Evolutionary conservation across 2,888 invertebrate species (phyloP).

Genomic region (Cheilosia pagana): DNA sequence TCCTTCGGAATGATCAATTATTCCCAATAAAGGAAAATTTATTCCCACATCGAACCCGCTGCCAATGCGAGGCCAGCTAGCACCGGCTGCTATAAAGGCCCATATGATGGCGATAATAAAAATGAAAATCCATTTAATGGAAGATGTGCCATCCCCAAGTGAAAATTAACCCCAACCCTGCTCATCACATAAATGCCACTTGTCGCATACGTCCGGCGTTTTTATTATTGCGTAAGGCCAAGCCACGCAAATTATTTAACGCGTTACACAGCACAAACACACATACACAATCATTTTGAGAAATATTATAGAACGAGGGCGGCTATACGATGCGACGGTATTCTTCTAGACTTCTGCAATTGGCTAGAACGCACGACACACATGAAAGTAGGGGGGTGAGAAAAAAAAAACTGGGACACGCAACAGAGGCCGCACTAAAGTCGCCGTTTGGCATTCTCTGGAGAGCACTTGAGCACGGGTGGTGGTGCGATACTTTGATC

Average conservation of each 20-base stretch:
- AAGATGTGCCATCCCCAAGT: constrained; percentile 68
- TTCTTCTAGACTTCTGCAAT: constrained; percentile 17
- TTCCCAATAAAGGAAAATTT: constrained; percentile 74
- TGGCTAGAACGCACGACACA: constrained; percentile 44
- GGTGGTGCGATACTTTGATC: constrained; percentile 56
- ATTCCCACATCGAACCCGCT: constrained; percentile 67
- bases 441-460: constrained; percentile 36
- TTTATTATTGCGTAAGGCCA: constrained; percentile 73
- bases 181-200: constrained; percentile 68
- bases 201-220: constrained; percentile 70
- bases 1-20: constrained; percentile 74
- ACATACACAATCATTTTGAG: constrained; percentile 43
- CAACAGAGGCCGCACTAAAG: constrained; percentile 37
- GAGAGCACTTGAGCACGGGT: constrained; percentile 35
- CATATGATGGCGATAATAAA: constrained; percentile 74
- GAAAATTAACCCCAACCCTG: constrained; percentile 59
- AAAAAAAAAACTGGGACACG: constrained; percentile 48
- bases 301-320: neutral
- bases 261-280: neutral
- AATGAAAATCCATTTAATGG: constrained; percentile 74
- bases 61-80: constrained; percentile 39
- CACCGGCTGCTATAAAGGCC: constrained; percentile 72
- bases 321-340: neutral
- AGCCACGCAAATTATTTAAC: constrained; percentile 68
- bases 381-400: constrained; percentile 13